Evolutionary conservation across 1,140 invertebrate genomes (phyloP), one percentile per base, ranked within the genome.

Genomic region (Vanessa atalanta): DNA sequence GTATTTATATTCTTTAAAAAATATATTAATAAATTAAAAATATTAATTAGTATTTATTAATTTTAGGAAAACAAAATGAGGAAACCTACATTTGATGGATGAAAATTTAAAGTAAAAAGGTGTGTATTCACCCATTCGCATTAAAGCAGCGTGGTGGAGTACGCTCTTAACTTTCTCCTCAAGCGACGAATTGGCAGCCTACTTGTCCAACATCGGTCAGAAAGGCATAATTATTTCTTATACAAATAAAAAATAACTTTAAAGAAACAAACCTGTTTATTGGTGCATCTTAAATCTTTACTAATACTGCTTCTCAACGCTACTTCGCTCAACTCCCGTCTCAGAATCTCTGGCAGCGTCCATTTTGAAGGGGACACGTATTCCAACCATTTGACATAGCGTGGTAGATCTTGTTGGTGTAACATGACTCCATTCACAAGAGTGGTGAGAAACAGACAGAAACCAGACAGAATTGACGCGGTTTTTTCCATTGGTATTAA

Each of bases 281-380:
- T 96, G 75, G 94, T 93, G 83, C 96, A 96, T 65, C 90, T 84
- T n/a, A 88, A 75, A 43, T 92, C 86, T 68, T 94, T 94, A 77
- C 95, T 95, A 74, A 96, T 92, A 3, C 89, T 92, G 75, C 73
- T 88, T 55, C 73, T 88, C 26, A 93, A 72, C 0, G 95, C 94
- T 14, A 95, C 94, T 2, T 93, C 86, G 20, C 94, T 95, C 71
- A 97, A 94, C 76, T 97, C 96, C 57, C 94, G 91, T 66, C 94
- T 93, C 53, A 96, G 80, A 13, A 98, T 81, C 16, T 95, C 93
- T 0, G 96, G 95, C 26, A 97, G 77, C 0, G 96, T 90, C 97
- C 97, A 98, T 37, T 95, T 93, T 4, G 96, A 93, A 0, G 97
- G 97, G 7, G 96, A 97, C 16, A 95, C 88, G 76, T 95, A 94